Conservation (phyloP, 2,888 invertebrate genomes). For the Ectemnius continuus region DNA sequence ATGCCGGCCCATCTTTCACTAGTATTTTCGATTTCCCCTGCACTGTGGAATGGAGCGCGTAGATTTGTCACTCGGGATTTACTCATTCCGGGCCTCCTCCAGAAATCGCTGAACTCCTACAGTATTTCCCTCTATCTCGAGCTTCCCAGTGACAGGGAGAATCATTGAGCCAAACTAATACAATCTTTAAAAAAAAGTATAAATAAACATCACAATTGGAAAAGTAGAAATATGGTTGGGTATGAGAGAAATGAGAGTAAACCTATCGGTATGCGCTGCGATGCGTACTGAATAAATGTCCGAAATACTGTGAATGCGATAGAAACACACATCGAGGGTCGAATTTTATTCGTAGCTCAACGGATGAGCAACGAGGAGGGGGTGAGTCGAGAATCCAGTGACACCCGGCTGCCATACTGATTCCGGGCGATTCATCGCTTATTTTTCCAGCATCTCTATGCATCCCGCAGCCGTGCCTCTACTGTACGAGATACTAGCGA, state of each 20-base stretch:
- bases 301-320: constrained; percentile 4
- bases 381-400: neutral
- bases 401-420: neutral
- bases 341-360: neutral
- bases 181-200: no score
- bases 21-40: neutral
- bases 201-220: no score
- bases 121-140: no score
- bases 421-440: neutral
- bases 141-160: no score
- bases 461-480: neutral
- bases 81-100: no score
- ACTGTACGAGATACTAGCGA: neutral
- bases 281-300: neutral
- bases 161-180: no score
- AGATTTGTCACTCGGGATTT: no score
- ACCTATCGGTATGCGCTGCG: neutral
- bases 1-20: neutral
- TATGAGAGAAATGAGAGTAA: neutral
- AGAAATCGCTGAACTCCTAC: no score
- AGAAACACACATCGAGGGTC: neutral
- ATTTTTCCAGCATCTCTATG: constrained; percentile 3
- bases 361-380: neutral
- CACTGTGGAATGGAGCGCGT: no score
- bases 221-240: neutral